Base-by-base conservation (phyloP, 1,140 invertebrate species). In the Pogonus chalceus region DNA sequence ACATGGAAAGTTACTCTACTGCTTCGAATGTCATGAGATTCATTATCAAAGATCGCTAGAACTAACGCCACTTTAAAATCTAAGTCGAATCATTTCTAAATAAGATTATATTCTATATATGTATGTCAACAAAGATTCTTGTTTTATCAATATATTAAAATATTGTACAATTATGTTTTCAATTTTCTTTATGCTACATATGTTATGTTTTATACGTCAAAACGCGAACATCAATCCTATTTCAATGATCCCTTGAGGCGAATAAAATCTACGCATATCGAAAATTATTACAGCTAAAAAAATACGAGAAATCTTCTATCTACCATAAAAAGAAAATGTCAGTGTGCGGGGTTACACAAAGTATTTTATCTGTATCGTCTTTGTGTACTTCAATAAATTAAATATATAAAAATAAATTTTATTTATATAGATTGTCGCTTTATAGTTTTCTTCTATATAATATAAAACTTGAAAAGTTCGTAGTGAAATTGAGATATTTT, bases 211-310 rank as follows among this genome's bases (percentile, higher is more conserved):
- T 31, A 7, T 31, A 31, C 14, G 14, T 31, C 26, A 7, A 31
- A 14, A 31, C 14, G 26, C 7, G 14, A 31, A 31, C 14, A 31
- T 31, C 26, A 31, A 31, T 31, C 14, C 14, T 31, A 31, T 31
- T 43, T 9, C 37, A 43, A 43, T 43, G 18, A 43, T 18, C 37
- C 37, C 37, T 4, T 4, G 37, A 18, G 37, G 3, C 7, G 7
- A 43, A 43, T 43, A 43, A 43, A 43, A 43, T 43, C 37, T 18
- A 43, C 18, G 37, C 18, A 43, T 43, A 43, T 43, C 37, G 18
- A 18, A 43, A 43, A 43, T 43, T 43, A 18, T 43, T 43, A 18
- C 37, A 9, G 37, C 37, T 18, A 18, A 43, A 43, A 43, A 43
- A 43, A 10, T n/a, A n/a, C n/a, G n/a, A 12, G 37, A 43, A 43